Evolutionary conservation across 2,888 invertebrate genomes (phyloP), one percentile per base, ranked within the genome.

Genomic region (Macropis europaea): DNA sequence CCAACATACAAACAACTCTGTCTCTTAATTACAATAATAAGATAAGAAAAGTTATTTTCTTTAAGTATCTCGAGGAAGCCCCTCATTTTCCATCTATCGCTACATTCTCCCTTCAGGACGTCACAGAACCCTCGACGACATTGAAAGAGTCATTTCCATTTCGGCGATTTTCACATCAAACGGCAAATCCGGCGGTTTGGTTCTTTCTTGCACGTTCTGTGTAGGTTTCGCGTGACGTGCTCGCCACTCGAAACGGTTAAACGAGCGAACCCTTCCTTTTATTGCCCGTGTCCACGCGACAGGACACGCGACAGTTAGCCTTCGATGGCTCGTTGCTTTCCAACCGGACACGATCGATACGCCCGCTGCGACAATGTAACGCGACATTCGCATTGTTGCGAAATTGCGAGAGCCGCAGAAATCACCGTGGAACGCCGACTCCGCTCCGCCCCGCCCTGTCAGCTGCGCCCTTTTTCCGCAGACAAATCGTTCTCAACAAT

Each of bases 271-370:
- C 32, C 42, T 64, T 59, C 60, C 60, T 70, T 79, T 75, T 69
- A 77, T 75, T 74, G 74, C 45, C 43, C 5, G 34, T 48, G 77
- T 68, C 68, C 77, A 78, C 68, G 77, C 66, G 62, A 64, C 77
- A 73, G 67, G 74, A 73, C 82, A 79, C 81, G 79, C 82, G 71
- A 71, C 70, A 47, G 60, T 56, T 56, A 73, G 59, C 73, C 73
- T 64, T 73, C 73, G 73, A 71, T 71, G 70, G 34, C 59, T 54
- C 38, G 72, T 68, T 61, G 50, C 69, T 30, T 57, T 61, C 62
- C 62, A 70, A n/a, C 68, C 75, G 78, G 63, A 56, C 50, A 13
- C 50, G 71, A 82, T 83, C 76, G 63, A 71, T 75, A 66, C 63
- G 22, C 11, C 52, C 53, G 36, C 64, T 73, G 66, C 71, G 71